A percentile compares a stretch with the other conserved stretches of the same genome.
Conservation (phyloP, 2,113 vertebrate species). For the Trematocara variabile region DNA sequence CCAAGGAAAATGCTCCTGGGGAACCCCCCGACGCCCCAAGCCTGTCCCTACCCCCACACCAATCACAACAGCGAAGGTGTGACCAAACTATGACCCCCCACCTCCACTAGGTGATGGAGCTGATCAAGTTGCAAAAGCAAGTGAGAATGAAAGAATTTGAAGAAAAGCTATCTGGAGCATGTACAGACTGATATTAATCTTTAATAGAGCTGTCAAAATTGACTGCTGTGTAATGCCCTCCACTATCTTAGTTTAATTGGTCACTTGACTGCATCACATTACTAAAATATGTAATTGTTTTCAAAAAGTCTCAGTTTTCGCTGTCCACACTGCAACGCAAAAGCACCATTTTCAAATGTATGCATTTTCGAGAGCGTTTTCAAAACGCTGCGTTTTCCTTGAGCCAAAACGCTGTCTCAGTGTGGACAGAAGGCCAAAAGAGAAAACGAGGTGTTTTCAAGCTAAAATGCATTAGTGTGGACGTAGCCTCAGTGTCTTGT, state of each 20-base stretch:
- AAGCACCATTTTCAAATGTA: not conserved
- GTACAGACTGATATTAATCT: not conserved
- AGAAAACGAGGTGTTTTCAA: not conserved
- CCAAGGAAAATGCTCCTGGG: too few relatives aligned
- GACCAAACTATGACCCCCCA: too few relatives aligned
- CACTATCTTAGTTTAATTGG: not conserved
- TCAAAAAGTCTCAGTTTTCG: not conserved
- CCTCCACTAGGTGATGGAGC: too few relatives aligned
- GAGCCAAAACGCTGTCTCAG: not conserved
- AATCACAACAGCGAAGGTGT: too few relatives aligned
- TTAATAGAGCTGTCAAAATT: not conserved
- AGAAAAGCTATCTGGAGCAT: not conserved
- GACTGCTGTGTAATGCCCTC: not conserved
- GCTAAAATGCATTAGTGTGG: not conserved
- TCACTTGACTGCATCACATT: not conserved
- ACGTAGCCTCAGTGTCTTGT: not conserved
- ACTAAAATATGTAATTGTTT: not conserved
- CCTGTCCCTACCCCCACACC: too few relatives aligned
- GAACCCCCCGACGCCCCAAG: too few relatives aligned
- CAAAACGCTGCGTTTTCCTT: not conserved
- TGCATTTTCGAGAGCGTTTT: not conserved
- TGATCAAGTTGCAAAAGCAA: not conserved
- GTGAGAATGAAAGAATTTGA: not conserved
- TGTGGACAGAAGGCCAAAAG: not conserved
- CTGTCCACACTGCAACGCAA: not conserved